Evolutionary conservation across 1,140 invertebrate genomes (phyloP), one percentile per base, ranked within the genome.

Genomic region (Ceratina japonica): DNA sequence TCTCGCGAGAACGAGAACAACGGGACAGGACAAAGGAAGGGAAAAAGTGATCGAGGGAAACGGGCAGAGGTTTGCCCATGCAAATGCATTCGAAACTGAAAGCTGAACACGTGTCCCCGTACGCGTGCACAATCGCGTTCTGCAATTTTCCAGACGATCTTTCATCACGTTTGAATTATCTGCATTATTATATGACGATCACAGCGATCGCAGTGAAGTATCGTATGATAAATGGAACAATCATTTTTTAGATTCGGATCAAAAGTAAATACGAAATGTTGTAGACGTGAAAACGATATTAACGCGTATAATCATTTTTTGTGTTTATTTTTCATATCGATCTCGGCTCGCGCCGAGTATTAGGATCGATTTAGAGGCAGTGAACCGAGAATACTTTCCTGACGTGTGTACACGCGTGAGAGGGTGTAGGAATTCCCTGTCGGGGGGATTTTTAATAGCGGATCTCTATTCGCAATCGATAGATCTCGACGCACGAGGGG

Each of bases 121-220:
- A 44, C 27, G 58, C 3, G 65, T 68, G 80, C 18, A 80, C 68
- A 63, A 77, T 79, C 75, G 83, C 74, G 66, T 79, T 65, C 71
- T 71, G 77, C 79, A 83, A 85, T 86, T 86, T 86, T 86, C 72
- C 68, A 86, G 73, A 80, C 72, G 82, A 86, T 85, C 83, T 80
- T 80, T 85, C 79, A 86, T 80, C 68, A 27, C 69, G 65, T 20
- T 59, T 75, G 56, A 70, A 85, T 81, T 85, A 84, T 82, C 75
- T 82, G 75, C 79, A 72, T 79, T 77, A 58, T 75, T 74, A 84
- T 49, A 79, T 49, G 66, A 18, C 51, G 49, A 10, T 44, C 10
- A 7, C 5, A 44, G 37, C 2, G 37, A 44, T 44, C 3, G 37
- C 5, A 44, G 1, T 31, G 27, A 31, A 31, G 4, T 31, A 31